Conservation (phyloP, 2,113 vertebrate species). For the Entomyzon cyanotis region DNA sequence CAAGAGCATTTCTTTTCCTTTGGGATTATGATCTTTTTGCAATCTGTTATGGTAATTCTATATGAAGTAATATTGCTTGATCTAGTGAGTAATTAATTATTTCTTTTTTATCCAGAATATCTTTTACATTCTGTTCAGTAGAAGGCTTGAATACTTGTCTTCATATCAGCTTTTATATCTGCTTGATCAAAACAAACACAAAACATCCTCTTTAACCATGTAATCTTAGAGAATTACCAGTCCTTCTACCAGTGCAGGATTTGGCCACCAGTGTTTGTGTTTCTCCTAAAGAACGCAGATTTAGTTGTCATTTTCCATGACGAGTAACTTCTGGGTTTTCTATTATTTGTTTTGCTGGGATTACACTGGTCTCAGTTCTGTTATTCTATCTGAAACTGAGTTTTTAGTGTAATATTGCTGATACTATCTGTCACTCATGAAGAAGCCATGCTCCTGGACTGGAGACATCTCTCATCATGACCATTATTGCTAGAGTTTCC, state of each 20-base stretch:
- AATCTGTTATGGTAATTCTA: neutral
- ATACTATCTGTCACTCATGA: neutral
- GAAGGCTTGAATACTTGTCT: neutral
- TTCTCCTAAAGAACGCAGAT: neutral
- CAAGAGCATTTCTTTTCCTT: neutral
- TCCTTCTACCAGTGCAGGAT: neutral
- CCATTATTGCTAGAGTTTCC: neutral
- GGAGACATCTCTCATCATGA: neutral
- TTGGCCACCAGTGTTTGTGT: neutral
- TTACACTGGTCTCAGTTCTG: neutral
- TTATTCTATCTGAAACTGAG: neutral
- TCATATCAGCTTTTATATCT: neutral
- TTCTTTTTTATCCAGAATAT: neutral
- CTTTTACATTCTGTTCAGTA: neutral
- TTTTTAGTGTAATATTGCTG: neutral
- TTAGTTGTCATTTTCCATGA: neutral
- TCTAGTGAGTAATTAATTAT: neutral
- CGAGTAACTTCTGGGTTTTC: neutral
- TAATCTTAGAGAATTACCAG: neutral
- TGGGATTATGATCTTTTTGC: rapidly evolving
- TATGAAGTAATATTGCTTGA: neutral
- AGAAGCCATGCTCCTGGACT: neutral
- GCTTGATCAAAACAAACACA: neutral
- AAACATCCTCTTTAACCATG: neutral
- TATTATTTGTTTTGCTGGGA: neutral